phyloP scores from a whole-genome alignment of 2,113 vertebrate genomes.

The Ceyx melanurus region DNA sequence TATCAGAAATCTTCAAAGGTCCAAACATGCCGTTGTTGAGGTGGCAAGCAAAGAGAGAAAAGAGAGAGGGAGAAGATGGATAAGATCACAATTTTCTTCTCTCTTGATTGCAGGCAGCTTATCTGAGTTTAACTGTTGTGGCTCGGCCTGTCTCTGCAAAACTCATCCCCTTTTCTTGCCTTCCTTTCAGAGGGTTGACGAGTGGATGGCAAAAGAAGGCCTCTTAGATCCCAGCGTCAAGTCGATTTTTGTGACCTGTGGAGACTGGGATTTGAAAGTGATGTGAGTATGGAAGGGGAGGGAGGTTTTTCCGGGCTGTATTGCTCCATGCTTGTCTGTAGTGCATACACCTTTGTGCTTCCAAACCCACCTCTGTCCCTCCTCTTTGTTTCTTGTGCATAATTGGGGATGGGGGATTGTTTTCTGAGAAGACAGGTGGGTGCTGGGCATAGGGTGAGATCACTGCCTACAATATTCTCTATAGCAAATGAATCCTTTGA shows the following conservation, averaged over 20 bases:
- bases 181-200: constrained; percentile 84
- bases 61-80: constrained; percentile 56
- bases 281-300: constrained; percentile 81
- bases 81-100: constrained; percentile 78
- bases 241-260: constrained; percentile 88
- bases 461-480: not conserved
- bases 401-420: not conserved
- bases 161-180: constrained; percentile 75
- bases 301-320: constrained; percentile 2
- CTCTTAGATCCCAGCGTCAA: constrained; percentile 86
- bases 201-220: constrained; percentile 87
- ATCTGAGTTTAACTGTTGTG: constrained; percentile 72
- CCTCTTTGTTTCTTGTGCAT: not conserved
- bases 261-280: constrained; percentile 89
- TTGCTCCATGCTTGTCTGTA: not conserved
- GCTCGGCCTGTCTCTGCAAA: constrained; percentile 62
- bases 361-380: not conserved
- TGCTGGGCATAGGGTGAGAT: not conserved
- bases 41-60: constrained; percentile 57
- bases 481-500: not conserved
- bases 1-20: constrained; percentile 72
- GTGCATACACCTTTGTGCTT: not conserved
- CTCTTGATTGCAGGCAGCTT: constrained; percentile 75
- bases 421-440: not conserved
- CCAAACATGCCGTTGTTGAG: constrained; percentile 64